These are phyloP conservation scores for Leptoclinus maculatus DNA, from an alignment of 2,797 vertebrate species.

Conservation along the genomic window DNA sequence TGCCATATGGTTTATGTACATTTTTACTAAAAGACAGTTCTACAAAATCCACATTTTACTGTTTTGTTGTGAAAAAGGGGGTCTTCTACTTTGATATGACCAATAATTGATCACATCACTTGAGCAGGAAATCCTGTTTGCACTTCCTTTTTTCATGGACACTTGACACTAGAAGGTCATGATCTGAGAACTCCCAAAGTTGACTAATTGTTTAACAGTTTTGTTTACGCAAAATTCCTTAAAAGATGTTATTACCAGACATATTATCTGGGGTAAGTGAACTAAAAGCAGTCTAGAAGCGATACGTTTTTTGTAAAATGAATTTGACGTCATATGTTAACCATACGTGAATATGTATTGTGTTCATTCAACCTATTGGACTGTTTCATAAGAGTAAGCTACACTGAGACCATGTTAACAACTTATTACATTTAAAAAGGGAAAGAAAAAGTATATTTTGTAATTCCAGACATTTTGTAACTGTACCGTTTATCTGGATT, in stretches of 20 bases:
- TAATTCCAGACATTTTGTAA: not conserved
- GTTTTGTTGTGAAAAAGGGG: not conserved
- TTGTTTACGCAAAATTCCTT: not conserved
- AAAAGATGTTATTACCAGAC: too few species aligned
- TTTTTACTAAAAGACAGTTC: not conserved
- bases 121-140: not conserved
- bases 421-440: not conserved
- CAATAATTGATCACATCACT: not conserved
- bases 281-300: not conserved
- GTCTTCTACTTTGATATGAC: not conserved
- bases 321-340: not conserved
- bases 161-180: not conserved
- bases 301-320: not conserved
- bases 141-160: not conserved
- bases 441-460: not conserved
- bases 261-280: too few species aligned
- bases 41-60: not conserved
- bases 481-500: not conserved
- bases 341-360: fast-evolving
- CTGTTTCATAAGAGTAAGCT: not conserved
- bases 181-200: not conserved
- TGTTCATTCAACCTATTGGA: not conserved
- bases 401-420: not conserved
- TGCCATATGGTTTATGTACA: not conserved
- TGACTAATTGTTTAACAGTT: not conserved